Conservation (phyloP, 2,888 invertebrate genomes). For the Macrophya annulata region DNA sequence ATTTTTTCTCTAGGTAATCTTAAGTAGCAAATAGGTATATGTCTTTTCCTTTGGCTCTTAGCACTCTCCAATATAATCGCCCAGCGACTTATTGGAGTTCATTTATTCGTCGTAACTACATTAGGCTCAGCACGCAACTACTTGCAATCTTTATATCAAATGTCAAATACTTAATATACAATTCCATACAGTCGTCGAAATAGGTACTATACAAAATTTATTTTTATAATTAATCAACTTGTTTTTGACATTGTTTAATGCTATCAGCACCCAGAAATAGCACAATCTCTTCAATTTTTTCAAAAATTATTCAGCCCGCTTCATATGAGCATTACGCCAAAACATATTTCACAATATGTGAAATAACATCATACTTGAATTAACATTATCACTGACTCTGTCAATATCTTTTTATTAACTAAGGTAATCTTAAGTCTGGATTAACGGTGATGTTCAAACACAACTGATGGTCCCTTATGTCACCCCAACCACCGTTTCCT, state of each 20-base stretch:
- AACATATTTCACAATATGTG: background rate
- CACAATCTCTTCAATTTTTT: constrained; percentile 7
- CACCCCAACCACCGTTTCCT: constrained; percentile 99
- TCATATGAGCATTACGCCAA: background rate
- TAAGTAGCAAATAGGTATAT: constrained; percentile 59
- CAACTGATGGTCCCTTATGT: constrained; percentile 86
- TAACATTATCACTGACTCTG: background rate
- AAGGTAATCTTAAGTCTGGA: constrained; percentile 72
- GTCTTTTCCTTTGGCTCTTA: constrained; percentile 64
- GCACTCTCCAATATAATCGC: constrained; percentile 62
- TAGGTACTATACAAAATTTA: constrained; percentile 17
- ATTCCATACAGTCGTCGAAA: constrained; percentile 41
- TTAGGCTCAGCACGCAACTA: constrained; percentile 67
- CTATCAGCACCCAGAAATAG: constrained; percentile 45
- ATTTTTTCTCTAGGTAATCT: constrained; percentile 44
- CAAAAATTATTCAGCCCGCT: background rate
- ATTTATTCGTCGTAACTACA: constrained; percentile 51
- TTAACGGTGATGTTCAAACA: constrained; percentile 80
- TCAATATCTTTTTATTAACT: constrained; percentile 52
- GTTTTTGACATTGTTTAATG: constrained; percentile 27
- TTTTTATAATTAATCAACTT: constrained; percentile 37
- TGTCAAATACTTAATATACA: constrained; percentile 40
- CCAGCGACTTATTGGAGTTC: constrained; percentile 61
- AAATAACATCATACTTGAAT: background rate
- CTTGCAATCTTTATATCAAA: constrained; percentile 60